These are phyloP conservation scores for Hylaeus volcanicus DNA, from an alignment of 1,140 invertebrate species.

Conservation along the genomic window DNA sequence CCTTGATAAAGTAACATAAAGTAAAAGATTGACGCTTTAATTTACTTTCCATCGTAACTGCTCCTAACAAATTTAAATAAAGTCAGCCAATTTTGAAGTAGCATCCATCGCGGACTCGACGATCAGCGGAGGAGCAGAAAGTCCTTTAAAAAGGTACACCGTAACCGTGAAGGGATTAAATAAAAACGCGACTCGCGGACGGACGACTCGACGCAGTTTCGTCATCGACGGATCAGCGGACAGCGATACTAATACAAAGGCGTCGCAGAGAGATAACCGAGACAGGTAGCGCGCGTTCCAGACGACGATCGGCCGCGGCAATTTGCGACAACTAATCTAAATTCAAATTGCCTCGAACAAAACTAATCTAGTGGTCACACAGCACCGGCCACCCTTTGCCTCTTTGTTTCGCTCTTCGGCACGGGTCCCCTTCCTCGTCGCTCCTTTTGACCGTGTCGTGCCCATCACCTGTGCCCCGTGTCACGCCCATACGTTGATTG, in stretches of 20 bases:
- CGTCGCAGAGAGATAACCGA: constrained; percentile 35
- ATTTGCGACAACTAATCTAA: constrained; percentile 80
- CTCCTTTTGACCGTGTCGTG: constrained; percentile 44
- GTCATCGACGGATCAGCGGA: background rate
- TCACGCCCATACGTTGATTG: constrained; percentile 55
- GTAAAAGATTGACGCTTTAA: too few species aligned
- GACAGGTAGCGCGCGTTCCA: constrained; percentile 30
- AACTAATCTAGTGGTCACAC: constrained; percentile 76
- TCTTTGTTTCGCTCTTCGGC: constrained; percentile 5
- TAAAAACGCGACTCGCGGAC: too few species aligned
- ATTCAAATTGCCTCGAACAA: constrained; percentile 80
- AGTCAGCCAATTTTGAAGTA: too few species aligned
- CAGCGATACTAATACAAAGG: background rate
- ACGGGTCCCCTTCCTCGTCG: background rate
- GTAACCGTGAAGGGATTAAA: too few species aligned
- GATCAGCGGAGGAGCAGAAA: too few species aligned
- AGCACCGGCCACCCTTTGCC: constrained; percentile 34
- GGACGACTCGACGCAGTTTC: too few species aligned
- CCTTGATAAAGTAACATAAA: too few species aligned
- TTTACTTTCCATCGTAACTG: too few species aligned
- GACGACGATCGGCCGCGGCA: constrained; percentile 71
- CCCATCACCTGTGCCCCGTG: constrained; percentile 43
- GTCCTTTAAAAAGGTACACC: too few species aligned
- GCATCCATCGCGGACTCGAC: too few species aligned
- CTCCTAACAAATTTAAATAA: too few species aligned